Percentiles rank a stretch among this genome's conserved stretches.
phyloP scores from a whole-genome alignment of 2,113 vertebrate species.

The Phyllostomus hastatus region DNA sequence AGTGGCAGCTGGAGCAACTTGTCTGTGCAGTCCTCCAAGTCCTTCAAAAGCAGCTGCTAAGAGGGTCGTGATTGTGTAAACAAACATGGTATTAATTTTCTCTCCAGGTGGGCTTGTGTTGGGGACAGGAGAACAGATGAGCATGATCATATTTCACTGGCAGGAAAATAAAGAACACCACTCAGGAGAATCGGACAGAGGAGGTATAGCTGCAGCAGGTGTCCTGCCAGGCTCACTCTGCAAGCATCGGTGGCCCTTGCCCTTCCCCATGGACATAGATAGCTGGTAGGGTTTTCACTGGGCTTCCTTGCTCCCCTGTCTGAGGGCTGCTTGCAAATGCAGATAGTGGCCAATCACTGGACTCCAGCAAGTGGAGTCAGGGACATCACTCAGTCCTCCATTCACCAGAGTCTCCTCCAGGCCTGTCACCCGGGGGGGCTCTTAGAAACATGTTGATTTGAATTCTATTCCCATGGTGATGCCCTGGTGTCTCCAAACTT shows the following conservation, averaged over 20 bases:
- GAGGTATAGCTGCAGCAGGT: background rate
- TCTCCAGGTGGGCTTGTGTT: background rate
- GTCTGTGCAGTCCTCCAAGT: background rate
- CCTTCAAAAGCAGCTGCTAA: background rate
- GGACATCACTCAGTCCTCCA: background rate
- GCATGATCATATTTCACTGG: background rate
- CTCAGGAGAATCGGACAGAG: background rate
- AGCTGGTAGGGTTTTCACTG: background rate
- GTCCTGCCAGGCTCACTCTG: background rate
- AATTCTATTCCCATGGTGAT: background rate
- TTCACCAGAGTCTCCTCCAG: background rate
- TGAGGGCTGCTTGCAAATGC: background rate
- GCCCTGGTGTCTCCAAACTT: background rate
- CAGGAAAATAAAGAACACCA: background rate
- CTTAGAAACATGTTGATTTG: background rate
- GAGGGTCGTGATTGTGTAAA: background rate
- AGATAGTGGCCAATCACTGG: background rate
- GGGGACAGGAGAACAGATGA: background rate
- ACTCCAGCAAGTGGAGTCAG: background rate
- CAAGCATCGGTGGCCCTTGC: too few relatives aligned
- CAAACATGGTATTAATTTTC: constrained; percentile 4
- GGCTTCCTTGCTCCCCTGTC: background rate
- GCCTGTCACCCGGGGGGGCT: background rate
- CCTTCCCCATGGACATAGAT: background rate
- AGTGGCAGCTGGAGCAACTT: background rate